Evolutionary conservation across 2,113 vertebrate genomes (phyloP), one percentile per base, ranked within the genome.

Genomic region (Phrynosoma platyrhinos): DNA sequence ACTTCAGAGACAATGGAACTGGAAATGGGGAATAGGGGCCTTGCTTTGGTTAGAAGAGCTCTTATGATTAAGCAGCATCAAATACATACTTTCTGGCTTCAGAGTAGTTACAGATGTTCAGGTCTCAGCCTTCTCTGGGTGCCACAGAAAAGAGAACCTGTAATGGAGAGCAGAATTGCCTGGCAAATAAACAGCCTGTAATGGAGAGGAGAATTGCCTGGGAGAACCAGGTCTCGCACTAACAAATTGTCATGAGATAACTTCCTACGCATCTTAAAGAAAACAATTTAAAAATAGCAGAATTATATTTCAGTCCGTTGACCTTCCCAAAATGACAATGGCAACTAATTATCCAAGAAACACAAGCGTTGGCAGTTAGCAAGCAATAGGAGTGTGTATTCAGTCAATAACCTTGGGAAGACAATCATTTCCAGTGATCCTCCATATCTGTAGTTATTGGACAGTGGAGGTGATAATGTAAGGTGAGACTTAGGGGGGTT

Each of bases 271-370:
- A 88, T 91, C 94, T 94, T 93, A n/a, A 71, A 5, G 66, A 42
- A 80, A 36, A 55, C 94, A 82, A 76, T 83, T 91, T 62, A 62
- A 94, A 92, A 91, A 94, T 93, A 93, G 80, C 89, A 91, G 86
- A 42, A 90, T 93, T 93, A 93, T 94, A 93, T 97, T 97, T 96
- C 93, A 96, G 94, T 89, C 85, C 94, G 92, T 77, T 95, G 95
- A 92, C 93, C 94, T 97, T 96, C 96, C 85, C 92, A 88, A 94
- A 93, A 96, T 91, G 91, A 97, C 95, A 92, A 91, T 89, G 68
- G 95, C 95, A 95, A 95, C 95, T 97, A 96, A 98, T 98, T 97
- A 96, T 93, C 94, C 94, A 92, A 91, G 88, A 94, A 94, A 47
- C 55, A 93, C 89, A 66, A 94, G 84, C 89, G 95, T 93, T 93